Percentiles rank a stretch among this genome's conserved stretches.
These are phyloP conservation scores for Cylloceria caligata DNA, from an alignment of 2,888 invertebrate species.

Conservation along the genomic window DNA sequence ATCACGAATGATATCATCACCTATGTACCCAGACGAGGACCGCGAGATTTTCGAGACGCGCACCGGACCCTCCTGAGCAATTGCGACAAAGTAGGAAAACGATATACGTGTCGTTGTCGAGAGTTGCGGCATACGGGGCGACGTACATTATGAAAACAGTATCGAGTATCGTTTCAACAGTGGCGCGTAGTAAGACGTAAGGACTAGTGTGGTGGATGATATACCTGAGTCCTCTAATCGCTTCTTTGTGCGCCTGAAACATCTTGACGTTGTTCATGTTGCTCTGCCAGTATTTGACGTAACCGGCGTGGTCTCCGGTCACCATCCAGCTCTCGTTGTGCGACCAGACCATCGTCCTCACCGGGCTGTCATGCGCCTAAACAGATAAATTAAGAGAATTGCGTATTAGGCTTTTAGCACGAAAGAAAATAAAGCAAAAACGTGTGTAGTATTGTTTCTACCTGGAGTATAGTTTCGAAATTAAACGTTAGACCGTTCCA, in stretches of 20 bases:
- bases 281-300: constrained; percentile 99
- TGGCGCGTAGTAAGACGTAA: constrained; percentile 81
- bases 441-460: too few species aligned
- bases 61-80: neutral
- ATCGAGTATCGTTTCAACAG: constrained; percentile 72
- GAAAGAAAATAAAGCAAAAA: neutral
- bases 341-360: constrained; percentile 99
- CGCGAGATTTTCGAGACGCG: constrained; percentile 27
- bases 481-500: constrained; percentile 99
- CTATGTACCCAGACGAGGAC: constrained; percentile 79
- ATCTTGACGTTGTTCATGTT: constrained; percentile 99
- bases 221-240: constrained; percentile 99
- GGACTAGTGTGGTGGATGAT: constrained; percentile 83
- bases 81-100: constrained; percentile 39
- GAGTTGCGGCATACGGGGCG: constrained; percentile 11
- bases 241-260: constrained; percentile 99
- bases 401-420: neutral
- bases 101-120: constrained; percentile 3
- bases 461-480: constrained; percentile 99
- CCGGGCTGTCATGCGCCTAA: constrained; percentile 99
- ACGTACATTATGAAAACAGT: constrained; percentile 60
- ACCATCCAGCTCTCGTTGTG: constrained; percentile 99
- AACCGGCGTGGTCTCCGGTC: constrained; percentile 99
- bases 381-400: constrained; percentile 65
- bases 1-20: constrained; percentile 70